Conservation (phyloP, 2,113 vertebrate genomes). For the Forbesichthys papilliferus region DNA sequence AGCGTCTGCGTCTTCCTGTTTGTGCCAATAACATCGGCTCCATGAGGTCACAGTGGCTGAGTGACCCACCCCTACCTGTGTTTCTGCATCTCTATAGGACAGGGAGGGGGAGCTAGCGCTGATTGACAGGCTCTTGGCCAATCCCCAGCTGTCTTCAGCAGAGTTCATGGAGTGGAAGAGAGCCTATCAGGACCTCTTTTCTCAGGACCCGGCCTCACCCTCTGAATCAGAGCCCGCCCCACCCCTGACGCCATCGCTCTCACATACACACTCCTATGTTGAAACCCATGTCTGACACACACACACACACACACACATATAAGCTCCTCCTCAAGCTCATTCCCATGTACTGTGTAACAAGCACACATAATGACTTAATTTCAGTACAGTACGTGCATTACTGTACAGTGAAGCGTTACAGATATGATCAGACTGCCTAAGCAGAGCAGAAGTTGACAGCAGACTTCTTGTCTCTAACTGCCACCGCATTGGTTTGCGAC, state of each 20-base stretch:
- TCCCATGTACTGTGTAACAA: background rate
- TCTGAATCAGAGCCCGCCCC: constrained; percentile 80
- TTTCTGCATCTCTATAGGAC: constrained; percentile 86
- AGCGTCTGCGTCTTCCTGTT: constrained; percentile 56
- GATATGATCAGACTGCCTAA: too few relatives aligned
- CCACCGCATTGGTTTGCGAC: constrained; percentile 25
- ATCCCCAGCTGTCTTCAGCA: constrained; percentile 91
- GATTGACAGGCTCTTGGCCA: constrained; percentile 95
- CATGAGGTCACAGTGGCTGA: constrained; percentile 29
- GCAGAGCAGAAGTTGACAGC: constrained; percentile 7
- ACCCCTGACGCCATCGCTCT: constrained; percentile 83
- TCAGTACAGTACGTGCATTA: too few relatives aligned
- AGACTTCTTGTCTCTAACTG: constrained; percentile 6
- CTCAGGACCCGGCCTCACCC: constrained; percentile 76
- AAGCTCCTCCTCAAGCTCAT: background rate
- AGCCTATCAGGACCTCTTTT: constrained; percentile 93
- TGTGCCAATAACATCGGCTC: constrained; percentile 37
- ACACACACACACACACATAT: constrained; percentile 8
- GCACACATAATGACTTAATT: background rate
- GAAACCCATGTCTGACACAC: constrained; percentile 92
- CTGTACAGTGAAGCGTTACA: too few relatives aligned
- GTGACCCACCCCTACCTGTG: constrained; percentile 62
- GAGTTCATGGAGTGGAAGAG: constrained; percentile 97
- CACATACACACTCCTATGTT: constrained; percentile 96
- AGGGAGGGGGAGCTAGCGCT: constrained; percentile 97